Evolutionary conservation across 2,888 invertebrate genomes (phyloP), one percentile per base, ranked within the genome.

Genomic region (Tolmerus cingulatus): DNA sequence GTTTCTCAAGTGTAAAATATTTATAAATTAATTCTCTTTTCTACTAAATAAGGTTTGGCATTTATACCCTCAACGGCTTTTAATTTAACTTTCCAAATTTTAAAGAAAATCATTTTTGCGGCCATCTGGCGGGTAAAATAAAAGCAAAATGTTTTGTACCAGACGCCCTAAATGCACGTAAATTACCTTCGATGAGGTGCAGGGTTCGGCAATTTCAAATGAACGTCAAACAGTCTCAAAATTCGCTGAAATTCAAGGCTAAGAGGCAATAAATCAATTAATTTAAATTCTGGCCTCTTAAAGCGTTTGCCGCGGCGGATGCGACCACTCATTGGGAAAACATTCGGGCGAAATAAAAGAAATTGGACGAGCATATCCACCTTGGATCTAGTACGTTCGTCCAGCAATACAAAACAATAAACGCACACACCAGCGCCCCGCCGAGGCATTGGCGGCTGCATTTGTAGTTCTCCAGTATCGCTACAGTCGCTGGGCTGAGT

Each of bases 321-420:
- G 3, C 12, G 43, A 51, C 19, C 51, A 51, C n/a, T 51, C n/a
- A 51, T n/a, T n/a, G 51, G 16, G n/a, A 16, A 51, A 51, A 51
- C 19, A 51, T 51, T n/a, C n/a, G 7, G 16, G 5, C 19, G n/a
- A 16, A 51, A 51, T 51, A 51, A 51, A 51, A 51, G 16, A n/a
- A 51, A 51, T 51, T n/a, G 5, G 8, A n/a, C 16, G 16, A n/a
- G n/a, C 0, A 1, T 19, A n/a, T 51, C 51, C n/a, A n/a, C 51
- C 51, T 51, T 51, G 34, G 51, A 46, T 79, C 79, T 79, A 79
- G 40, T 79, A 79, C 79, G 46, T 30, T 51, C 46, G n/a, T 77
- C 34, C 40, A 30, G 74, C 74, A 77, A 77, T 37, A 74, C 46
- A 79, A 79, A 46, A 79, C 79, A 79, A 79, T 27, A 79, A 46